phyloP scores from a whole-genome alignment of 2,797 vertebrate genomes.

The Rachycentron canadum region DNA sequence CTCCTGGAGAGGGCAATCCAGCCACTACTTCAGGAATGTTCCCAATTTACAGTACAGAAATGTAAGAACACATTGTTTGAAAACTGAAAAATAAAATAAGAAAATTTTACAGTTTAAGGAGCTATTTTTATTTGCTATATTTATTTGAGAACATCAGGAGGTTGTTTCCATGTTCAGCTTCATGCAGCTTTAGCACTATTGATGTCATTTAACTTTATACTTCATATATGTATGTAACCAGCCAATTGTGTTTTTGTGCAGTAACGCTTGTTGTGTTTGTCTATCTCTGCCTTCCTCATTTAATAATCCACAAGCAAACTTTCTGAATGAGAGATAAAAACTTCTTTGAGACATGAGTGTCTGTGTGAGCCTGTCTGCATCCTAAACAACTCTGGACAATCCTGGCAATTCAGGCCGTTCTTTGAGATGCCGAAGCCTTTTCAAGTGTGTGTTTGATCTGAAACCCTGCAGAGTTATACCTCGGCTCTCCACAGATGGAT shows the following conservation, averaged over 20 bases:
- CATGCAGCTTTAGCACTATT: not conserved
- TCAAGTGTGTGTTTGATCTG: slow-evolving; percentile 69
- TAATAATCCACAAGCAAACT: slow-evolving; percentile 8
- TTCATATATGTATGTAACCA: not conserved
- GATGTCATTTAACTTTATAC: not conserved
- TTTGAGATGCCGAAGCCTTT: slow-evolving; percentile 44
- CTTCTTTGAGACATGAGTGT: slow-evolving; percentile 6
- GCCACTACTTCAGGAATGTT: not conserved
- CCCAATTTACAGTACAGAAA: not conserved
- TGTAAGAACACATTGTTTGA: not conserved
- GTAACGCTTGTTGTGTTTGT: not conserved
- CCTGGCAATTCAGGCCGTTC: slow-evolving; percentile 41
- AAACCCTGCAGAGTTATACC: slow-evolving; percentile 44
- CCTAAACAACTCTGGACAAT: slow-evolving; percentile 43
- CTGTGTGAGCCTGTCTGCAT: slow-evolving; percentile 21
- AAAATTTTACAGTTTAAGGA: not conserved
- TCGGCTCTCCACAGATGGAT: slow-evolving; percentile 32
- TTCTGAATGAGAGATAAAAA: slow-evolving; percentile 20
- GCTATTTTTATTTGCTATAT: no score
- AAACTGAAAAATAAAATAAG: not conserved
- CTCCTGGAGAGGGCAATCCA: not conserved
- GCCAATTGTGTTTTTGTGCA: not conserved
- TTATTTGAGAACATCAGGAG: not conserved
- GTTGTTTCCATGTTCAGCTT: not conserved
- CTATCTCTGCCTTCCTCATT: not conserved